Conservation (phyloP, 2,888 invertebrate species). For the Cataglyphis rosenhaueri region DNA sequence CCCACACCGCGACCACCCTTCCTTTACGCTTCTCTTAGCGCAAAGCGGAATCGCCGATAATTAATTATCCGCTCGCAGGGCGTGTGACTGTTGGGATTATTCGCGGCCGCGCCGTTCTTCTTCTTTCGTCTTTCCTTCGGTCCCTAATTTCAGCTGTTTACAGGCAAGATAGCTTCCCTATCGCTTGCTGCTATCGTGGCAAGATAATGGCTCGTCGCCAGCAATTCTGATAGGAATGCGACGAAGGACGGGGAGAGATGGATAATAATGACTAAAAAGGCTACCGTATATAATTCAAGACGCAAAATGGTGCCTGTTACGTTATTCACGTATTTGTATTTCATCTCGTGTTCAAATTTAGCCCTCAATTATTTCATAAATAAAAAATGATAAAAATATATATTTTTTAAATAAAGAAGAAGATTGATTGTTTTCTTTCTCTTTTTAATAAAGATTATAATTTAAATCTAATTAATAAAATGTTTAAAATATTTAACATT, state of each 20-base stretch:
- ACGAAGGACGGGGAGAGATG: constrained; percentile 19
- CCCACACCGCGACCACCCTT: constrained; percentile 25
- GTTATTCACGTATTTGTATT: not conserved
- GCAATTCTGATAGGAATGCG: constrained; percentile 56
- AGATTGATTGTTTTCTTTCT: not conserved
- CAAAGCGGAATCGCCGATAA: constrained; percentile 59
- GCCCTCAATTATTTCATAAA: not conserved
- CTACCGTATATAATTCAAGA: not conserved
- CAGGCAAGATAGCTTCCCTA: constrained; percentile 22
- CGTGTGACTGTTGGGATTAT: constrained; percentile 61
- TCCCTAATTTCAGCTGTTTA: constrained; percentile 44
- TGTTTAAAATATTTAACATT: not conserved
- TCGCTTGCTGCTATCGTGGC: constrained; percentile 57
- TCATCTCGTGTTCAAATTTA: not conserved
- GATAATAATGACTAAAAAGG: not conserved
- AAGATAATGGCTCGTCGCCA: constrained; percentile 73
- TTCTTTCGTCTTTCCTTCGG: constrained; percentile 18
- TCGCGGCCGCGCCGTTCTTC: constrained; percentile 49
- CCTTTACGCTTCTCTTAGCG: constrained; percentile 32
- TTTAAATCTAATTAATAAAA: not conserved
- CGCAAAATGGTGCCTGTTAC: not conserved
- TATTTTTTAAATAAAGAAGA: not conserved
- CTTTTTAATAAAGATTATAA: not conserved
- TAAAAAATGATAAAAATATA: not conserved
- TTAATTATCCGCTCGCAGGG: constrained; percentile 67